Conservation (phyloP, 2,113 vertebrate genomes). For the Ardeotis arabs region DNA sequence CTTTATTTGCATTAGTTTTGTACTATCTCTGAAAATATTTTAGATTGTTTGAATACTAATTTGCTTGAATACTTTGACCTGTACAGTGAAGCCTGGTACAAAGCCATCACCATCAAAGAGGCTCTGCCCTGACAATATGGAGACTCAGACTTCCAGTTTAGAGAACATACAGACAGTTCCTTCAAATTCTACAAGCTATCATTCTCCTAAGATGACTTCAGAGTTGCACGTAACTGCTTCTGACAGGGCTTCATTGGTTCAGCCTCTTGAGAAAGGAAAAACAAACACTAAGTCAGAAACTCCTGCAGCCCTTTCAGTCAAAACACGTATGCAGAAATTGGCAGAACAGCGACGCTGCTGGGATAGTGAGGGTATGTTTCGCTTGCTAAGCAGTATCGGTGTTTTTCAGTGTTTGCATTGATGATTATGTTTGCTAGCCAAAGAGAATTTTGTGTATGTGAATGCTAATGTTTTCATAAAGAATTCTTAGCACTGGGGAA, state of each 20-base stretch:
- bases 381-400: not conserved
- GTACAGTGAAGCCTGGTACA: slow-evolving; percentile 77
- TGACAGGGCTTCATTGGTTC: not conserved
- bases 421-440: not conserved
- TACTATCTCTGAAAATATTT: not conserved
- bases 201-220: slow-evolving; percentile 63
- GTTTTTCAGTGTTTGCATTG: not conserved
- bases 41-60: not conserved
- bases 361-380: slow-evolving; percentile 77
- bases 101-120: slow-evolving; percentile 93
- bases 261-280: slow-evolving; percentile 19
- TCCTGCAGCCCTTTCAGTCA: slow-evolving; percentile 73
- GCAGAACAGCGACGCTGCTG: slow-evolving; percentile 86
- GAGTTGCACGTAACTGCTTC: slow-evolving; percentile 48
- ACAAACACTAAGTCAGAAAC: not conserved
- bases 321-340: slow-evolving; percentile 86
- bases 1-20: not conserved
- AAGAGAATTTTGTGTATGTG: not conserved
- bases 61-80: not conserved
- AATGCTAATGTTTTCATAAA: not conserved
- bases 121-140: slow-evolving; percentile 80
- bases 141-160: slow-evolving; percentile 57
- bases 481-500: not conserved
- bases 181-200: not conserved
- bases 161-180: slow-evolving; percentile 80